These are phyloP conservation scores for Microvelia longipes DNA, from an alignment of 1,140 invertebrate species.

Conservation along the genomic window DNA sequence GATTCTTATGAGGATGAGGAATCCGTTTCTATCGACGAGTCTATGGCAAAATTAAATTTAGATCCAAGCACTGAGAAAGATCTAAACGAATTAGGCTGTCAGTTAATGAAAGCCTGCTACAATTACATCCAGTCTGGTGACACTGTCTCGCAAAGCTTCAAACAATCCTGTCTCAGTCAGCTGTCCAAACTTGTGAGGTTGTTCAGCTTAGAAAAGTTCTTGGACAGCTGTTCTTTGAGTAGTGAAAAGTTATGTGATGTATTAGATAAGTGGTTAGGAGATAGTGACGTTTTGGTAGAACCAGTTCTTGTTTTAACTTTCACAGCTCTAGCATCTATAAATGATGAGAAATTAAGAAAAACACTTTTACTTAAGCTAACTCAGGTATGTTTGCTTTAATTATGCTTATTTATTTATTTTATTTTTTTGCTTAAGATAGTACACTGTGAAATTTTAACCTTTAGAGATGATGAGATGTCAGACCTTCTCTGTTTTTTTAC, in stretches of 20 bases:
- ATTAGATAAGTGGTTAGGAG: conserved; percentile 28
- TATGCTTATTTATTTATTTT: conserved; percentile 2
- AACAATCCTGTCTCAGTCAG: not conserved
- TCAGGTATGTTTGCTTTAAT: conserved; percentile 28
- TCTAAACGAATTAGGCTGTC: not conserved
- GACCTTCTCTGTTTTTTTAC: too few species aligned
- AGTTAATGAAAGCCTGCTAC: not conserved
- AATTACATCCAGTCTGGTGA: not conserved
- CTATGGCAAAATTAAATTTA: not conserved
- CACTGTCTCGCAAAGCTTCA: not conserved
- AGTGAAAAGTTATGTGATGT: not conserved
- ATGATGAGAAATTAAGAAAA: conserved; percentile 31
- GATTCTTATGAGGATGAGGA: not conserved
- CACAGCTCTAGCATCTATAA: conserved; percentile 35
- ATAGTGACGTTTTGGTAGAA: conserved; percentile 21
- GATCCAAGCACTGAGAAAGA: not conserved
- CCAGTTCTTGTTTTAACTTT: conserved; percentile 41
- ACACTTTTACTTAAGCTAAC: conserved; percentile 35
- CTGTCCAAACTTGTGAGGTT: not conserved
- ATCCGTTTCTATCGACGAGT: not conserved
- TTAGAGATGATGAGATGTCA: too few species aligned
- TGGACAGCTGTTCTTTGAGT: not conserved
- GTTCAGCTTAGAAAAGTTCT: not conserved
- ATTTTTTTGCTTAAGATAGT: too few species aligned
- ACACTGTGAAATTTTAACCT: too few species aligned